These are phyloP conservation scores for Cryptops parisi DNA, from an alignment of 2,888 invertebrate species.

Conservation along the genomic window DNA sequence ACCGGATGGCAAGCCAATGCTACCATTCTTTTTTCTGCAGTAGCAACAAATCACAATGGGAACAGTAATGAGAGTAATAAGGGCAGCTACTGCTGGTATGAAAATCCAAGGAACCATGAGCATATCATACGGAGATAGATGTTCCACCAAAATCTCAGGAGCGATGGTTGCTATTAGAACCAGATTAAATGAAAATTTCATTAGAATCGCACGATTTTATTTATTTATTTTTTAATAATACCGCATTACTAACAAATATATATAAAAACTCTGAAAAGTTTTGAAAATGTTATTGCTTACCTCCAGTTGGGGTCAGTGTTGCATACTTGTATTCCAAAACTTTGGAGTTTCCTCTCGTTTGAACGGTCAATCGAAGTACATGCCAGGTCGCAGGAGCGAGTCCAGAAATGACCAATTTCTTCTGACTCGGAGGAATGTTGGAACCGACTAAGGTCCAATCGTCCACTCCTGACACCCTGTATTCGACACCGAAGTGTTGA, in stretches of 20 bases:
- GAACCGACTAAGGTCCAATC: background rate
- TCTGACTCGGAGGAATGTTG: slow-evolving; percentile 3
- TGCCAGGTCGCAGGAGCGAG: slow-evolving; percentile 4
- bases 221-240: too few relatives aligned
- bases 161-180: background rate
- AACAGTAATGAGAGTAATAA: slow-evolving; percentile 5
- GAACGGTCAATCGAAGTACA: background rate
- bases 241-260: too few relatives aligned
- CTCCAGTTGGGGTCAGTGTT: slow-evolving; percentile 2
- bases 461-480: background rate
- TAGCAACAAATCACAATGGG: slow-evolving; percentile 5
- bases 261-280: background rate
- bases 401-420: slow-evolving; percentile 6
- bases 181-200: background rate
- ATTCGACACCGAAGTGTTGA: background rate
- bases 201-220: too few relatives aligned
- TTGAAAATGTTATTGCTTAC: background rate
- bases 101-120: slow-evolving; percentile 7
- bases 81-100: slow-evolving; percentile 7
- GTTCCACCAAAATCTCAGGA: background rate
- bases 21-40: slow-evolving; percentile 3
- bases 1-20: slow-evolving; percentile 4
- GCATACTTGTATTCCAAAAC: slow-evolving; percentile 3
- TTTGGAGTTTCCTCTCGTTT: background rate
- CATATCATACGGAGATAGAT: background rate